Conservation (phyloP, 1,140 invertebrate genomes). For the Pogonognathellus flavescens region DNA sequence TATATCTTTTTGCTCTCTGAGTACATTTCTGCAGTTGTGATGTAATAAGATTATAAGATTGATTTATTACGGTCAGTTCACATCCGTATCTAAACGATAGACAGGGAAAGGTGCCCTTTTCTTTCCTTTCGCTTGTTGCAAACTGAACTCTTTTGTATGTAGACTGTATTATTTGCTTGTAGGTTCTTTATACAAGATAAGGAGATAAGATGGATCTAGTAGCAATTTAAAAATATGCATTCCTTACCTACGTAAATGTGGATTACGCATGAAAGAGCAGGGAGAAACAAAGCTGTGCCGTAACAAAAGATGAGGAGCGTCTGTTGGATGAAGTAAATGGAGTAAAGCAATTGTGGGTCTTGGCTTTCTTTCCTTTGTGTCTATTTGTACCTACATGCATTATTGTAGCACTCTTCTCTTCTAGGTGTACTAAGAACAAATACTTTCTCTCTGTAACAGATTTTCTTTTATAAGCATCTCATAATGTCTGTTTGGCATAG, state of each 20-base stretch:
- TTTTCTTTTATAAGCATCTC: background rate
- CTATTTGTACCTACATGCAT: background rate
- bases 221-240: background rate
- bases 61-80: no score
- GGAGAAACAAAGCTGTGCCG: background rate
- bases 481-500: background rate
- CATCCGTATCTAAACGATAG: no score
- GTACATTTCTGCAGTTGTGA: no score
- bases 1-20: no score
- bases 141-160: no score
- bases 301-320: conserved; percentile 2
- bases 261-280: background rate
- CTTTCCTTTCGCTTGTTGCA: no score
- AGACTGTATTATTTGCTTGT: no score
- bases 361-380: background rate
- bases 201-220: background rate
- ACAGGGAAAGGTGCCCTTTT: no score
- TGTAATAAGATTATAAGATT: no score
- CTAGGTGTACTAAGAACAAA: background rate
- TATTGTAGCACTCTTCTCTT: background rate
- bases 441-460: background rate
- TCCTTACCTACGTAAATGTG: background rate
- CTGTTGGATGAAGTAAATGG: background rate
- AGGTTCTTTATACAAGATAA: no score
- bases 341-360: conserved; percentile 1